Conservation (phyloP, 2,888 invertebrate species). For the Xanthostigma xanthostigma region DNA sequence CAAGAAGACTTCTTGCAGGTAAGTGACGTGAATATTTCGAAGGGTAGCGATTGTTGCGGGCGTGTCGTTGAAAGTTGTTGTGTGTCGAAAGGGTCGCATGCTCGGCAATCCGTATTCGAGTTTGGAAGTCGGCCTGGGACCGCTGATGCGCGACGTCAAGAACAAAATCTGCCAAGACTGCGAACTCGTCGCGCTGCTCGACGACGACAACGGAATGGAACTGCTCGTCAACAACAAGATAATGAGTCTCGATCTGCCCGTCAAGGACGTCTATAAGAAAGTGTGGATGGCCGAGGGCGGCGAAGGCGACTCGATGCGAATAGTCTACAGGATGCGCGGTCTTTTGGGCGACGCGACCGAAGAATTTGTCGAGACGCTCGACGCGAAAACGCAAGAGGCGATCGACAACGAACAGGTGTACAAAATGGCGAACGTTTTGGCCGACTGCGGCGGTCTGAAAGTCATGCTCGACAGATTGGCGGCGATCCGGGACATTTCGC, state of each 20-base stretch:
- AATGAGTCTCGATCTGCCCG: constrained; percentile 89
- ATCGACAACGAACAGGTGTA: constrained; percentile 93
- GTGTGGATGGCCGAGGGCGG: constrained; percentile 85
- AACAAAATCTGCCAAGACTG: constrained; percentile 98
- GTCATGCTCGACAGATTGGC: constrained; percentile 74
- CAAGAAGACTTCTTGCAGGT: constrained; percentile 96
- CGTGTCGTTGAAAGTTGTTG: constrained; percentile 3
- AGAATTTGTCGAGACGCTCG: constrained; percentile 91
- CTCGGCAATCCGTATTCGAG: constrained; percentile 96
- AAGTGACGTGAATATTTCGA: constrained; percentile 8
- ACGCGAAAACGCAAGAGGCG: constrained; percentile 66
- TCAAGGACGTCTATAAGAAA: constrained; percentile 77
- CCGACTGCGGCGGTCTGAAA: constrained; percentile 59
- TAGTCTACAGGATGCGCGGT: constrained; percentile 95
- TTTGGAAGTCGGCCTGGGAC: constrained; percentile 85
- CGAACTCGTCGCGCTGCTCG: constrained; percentile 90
- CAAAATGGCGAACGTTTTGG: constrained; percentile 74
- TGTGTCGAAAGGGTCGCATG: constrained; percentile 69
- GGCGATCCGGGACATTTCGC: constrained; percentile 71
- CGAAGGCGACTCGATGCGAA: constrained; percentile 90
- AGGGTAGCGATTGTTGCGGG: too few species aligned
- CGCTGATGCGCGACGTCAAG: constrained; percentile 95
- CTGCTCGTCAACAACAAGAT: constrained; percentile 95
- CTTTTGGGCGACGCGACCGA: constrained; percentile 96
- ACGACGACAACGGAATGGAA: constrained; percentile 99